Evolutionary conservation across 2,797 vertebrate genomes (phyloP).

Genomic region (Sebastes kiyomatsui): DNA sequence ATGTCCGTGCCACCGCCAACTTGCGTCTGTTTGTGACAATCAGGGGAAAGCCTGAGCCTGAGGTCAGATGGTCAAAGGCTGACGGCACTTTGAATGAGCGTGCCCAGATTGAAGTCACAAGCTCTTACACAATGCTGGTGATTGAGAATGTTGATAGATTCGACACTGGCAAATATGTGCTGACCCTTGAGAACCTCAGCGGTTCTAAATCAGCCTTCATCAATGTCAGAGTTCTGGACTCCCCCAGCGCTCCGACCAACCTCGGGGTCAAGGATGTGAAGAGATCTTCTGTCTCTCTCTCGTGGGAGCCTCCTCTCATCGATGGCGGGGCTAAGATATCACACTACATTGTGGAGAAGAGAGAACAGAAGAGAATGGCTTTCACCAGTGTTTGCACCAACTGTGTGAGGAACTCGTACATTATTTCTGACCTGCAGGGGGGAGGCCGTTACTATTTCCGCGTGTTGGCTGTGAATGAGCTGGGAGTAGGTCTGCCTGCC

Average conservation of each 20-base stretch:
- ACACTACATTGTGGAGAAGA: slow-evolving; percentile 96
- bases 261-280: slow-evolving; percentile 92
- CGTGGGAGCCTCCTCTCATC: slow-evolving; percentile 96
- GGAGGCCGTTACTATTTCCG: slow-evolving; percentile 95
- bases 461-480: slow-evolving; percentile 95
- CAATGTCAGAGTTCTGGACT: slow-evolving; percentile 97
- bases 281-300: slow-evolving; percentile 90
- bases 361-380: slow-evolving; percentile 95
- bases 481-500: slow-evolving; percentile 93
- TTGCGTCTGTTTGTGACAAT: slow-evolving; percentile 96
- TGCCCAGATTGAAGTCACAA: slow-evolving; percentile 94
- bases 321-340: slow-evolving; percentile 98
- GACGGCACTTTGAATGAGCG: slow-evolving; percentile 92
- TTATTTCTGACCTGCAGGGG: slow-evolving; percentile 91
- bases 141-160: slow-evolving; percentile 98
- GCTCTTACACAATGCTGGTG: slow-evolving; percentile 96
- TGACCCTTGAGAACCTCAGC: slow-evolving; percentile 94
- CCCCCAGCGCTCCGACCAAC: slow-evolving; percentile 94
- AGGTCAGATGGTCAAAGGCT: slow-evolving; percentile 96
- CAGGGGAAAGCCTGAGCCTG: slow-evolving; percentile 96
- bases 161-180: slow-evolving; percentile 96
- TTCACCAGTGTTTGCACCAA: slow-evolving; percentile 93
- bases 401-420: slow-evolving; percentile 93
- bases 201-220: slow-evolving; percentile 97
- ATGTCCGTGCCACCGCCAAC: slow-evolving; percentile 89